Base-by-base conservation (phyloP, 2,797 vertebrate species). In the Amazonetta brasiliensis region DNA sequence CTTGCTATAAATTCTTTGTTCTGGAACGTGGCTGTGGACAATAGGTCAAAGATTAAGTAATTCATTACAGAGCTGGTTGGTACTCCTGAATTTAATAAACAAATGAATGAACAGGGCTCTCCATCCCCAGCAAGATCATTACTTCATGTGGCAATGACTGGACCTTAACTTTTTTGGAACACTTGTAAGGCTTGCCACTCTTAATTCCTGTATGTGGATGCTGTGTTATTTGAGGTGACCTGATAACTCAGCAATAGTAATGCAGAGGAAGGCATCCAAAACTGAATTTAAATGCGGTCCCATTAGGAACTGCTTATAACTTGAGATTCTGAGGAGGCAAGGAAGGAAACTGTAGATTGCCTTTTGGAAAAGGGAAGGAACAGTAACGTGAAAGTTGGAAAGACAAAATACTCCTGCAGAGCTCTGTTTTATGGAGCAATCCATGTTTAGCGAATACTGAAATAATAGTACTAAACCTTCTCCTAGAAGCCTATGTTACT, bases 31-130 rank as follows among this genome's bases (percentile, higher is more conserved):
- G 66, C 54, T 95, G 31, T 54, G 95, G 96, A 96, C 95, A 80
- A 87, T 89, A 89, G 96, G 93, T 95, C 91, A 89, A 92, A 94
- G 94, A 95, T 96, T 92, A 96, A 95, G 84, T 67, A 91, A 84
- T 95, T 94, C 62, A 28, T 79, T 84, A 71, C 84, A 60, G 71
- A 84, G 69, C 73, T 91, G 26, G 90, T 88, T 75, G 79, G 79
- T 91, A 79, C 79, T 89, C 67, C 84, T 90, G 64, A 85, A 74
- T 94, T 95, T 95, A 86, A 91, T 92, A 93, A 96, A 94, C 86
- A 94, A 95, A 92, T 97, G 68, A 94, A 94, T 92, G 94, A 96
- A 44, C 22, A 13, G 19, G 41, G 67, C 87, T 92, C 72, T 92
- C 60, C 16, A 5, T 80, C 92, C 67, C 30, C 63, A 60, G 80